These are phyloP conservation scores for Malurus elegans DNA, from an alignment of 2,113 vertebrate species.

Conservation along the genomic window DNA sequence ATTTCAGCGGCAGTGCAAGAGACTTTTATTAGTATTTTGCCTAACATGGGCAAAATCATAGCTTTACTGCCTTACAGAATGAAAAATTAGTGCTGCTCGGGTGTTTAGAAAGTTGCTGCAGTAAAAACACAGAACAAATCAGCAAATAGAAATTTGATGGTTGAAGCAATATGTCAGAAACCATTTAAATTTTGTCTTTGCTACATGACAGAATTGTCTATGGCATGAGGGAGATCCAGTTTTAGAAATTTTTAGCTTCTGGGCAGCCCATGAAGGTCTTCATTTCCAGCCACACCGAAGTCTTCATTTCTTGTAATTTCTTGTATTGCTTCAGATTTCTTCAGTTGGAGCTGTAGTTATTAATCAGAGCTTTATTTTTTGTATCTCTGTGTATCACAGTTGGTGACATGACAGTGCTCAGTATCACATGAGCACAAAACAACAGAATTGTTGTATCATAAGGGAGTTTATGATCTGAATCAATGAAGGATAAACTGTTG, in stretches of 20 bases:
- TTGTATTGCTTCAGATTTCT: not conserved
- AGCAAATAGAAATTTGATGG: not conserved
- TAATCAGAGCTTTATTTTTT: not conserved
- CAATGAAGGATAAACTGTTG: not conserved
- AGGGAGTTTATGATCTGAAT: not conserved
- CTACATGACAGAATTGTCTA: not conserved
- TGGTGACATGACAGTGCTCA: rapidly evolving
- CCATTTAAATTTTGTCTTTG: not conserved
- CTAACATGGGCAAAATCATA: not conserved
- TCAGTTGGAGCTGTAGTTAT: not conserved
- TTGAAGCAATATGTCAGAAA: not conserved
- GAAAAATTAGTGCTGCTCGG: not conserved
- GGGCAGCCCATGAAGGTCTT: not conserved
- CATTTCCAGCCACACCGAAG: not conserved
- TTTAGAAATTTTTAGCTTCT: not conserved
- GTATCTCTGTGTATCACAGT: not conserved
- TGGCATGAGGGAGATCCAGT: not conserved
- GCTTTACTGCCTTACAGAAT: not conserved
- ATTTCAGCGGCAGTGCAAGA: not conserved
- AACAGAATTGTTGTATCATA: not conserved
- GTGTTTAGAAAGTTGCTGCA: not conserved
- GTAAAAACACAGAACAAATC: not conserved
- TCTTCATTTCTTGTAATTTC: not conserved
- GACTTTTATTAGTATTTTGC: not conserved
- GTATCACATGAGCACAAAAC: not conserved